Conservation (phyloP, 37 sponge, comb jelly and placozoan genomes). For the Mnemiopsis leidyi region DNA sequence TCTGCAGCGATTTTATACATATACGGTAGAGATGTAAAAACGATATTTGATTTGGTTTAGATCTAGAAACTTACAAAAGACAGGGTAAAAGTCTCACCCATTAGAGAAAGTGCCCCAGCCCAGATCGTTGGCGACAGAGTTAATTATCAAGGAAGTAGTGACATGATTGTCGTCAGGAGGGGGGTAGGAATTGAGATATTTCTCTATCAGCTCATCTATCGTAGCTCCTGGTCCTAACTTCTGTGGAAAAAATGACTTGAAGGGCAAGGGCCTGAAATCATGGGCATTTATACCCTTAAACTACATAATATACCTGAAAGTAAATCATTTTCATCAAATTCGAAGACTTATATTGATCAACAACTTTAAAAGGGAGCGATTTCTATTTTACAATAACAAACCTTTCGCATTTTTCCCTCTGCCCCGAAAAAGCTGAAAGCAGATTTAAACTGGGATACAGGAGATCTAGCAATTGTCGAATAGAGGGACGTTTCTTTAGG, state of each 20-base stretch:
- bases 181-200: neutral
- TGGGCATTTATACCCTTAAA: too few relatives aligned
- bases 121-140: neutral
- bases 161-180: neutral
- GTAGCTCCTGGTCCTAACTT: neutral
- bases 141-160: neutral
- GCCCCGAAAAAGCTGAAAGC: slow-evolving; percentile 13
- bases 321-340: too few relatives aligned
- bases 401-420: neutral
- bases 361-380: neutral
- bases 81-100: too few relatives aligned
- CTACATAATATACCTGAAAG: too few relatives aligned
- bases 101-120: neutral
- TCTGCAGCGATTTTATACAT: too few relatives aligned
- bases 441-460: slow-evolving; percentile 13
- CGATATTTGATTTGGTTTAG: too few relatives aligned
- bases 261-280: neutral
- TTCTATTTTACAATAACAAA: neutral
- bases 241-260: neutral
- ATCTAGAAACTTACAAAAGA: too few relatives aligned
- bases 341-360: too few relatives aligned
- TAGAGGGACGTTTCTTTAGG: slow-evolving; percentile 4
- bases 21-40: too few relatives aligned
- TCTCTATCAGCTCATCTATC: neutral
- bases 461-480: neutral